Evolutionary conservation across 2,797 vertebrate species (phyloP).

Genomic region (Mionectes olivaceus): DNA sequence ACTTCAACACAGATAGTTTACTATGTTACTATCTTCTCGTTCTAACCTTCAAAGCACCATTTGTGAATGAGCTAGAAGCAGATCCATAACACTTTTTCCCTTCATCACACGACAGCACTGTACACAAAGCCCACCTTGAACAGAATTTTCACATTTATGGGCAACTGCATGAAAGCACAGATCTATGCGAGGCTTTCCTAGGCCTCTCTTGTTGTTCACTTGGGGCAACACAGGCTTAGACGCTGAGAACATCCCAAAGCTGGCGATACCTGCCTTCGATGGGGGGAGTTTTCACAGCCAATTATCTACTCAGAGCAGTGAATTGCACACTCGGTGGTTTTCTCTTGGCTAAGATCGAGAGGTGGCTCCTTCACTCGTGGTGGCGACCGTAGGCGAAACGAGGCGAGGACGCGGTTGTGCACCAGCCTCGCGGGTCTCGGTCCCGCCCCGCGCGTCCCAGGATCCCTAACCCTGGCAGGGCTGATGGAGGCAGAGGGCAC

Average conservation of each 20-base stretch:
- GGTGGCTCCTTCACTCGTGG: fast-evolving
- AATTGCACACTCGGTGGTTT: background rate
- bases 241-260: background rate
- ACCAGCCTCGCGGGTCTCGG: fast-evolving
- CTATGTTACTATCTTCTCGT: background rate
- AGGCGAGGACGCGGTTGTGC: fast-evolving
- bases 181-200: fast-evolving
- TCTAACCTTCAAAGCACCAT: background rate
- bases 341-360: background rate
- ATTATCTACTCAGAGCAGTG: background rate
- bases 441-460: fast-evolving
- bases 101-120: fast-evolving
- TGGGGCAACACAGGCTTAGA: fast-evolving
- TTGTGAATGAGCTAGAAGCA: background rate
- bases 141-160: background rate
- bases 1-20: background rate
- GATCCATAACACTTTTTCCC: background rate
- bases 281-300: background rate
- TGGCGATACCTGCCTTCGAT: fast-evolving
- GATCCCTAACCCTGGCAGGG: fast-evolving
- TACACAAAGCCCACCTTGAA: background rate
- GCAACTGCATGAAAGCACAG: background rate
- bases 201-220: background rate
- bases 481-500: fast-evolving
- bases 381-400: fast-evolving